Evolutionary conservation across 2,888 invertebrate species (phyloP).

Genomic region (Sycophila texana): DNA sequence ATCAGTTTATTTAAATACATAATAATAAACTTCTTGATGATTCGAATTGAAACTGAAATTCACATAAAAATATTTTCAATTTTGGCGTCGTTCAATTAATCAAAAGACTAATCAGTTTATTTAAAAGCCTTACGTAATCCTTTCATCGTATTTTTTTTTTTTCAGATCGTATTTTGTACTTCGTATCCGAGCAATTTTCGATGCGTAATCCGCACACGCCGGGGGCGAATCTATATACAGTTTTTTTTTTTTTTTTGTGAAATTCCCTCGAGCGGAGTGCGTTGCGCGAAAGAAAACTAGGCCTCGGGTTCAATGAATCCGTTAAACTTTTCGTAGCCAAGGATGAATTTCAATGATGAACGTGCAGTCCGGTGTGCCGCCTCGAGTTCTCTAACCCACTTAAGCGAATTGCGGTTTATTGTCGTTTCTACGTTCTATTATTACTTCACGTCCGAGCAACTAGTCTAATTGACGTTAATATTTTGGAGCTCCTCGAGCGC

Average conservation of each 20-base stretch:
- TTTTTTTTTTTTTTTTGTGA: neutral
- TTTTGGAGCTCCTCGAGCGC: too few relatives aligned
- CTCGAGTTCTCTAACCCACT: conserved; percentile 10
- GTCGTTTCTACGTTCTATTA: conserved; percentile 13
- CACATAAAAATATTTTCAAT: too few relatives aligned
- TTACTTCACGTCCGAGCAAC: neutral
- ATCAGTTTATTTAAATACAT: too few relatives aligned
- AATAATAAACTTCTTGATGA: too few relatives aligned
- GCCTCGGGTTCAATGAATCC: conserved; percentile 32
- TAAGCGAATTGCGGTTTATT: conserved; percentile 23
- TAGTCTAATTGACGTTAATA: too few relatives aligned
- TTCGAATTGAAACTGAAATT: too few relatives aligned
- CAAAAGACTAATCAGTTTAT: too few relatives aligned
- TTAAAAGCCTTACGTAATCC: neutral
- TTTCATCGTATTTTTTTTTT: neutral
- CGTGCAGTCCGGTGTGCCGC: conserved; percentile 5
- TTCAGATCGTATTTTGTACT: neutral
- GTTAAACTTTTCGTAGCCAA: conserved; percentile 33
- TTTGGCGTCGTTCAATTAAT: too few relatives aligned
- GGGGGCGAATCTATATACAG: neutral
- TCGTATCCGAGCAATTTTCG: too few relatives aligned
- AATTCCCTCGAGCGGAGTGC: neutral
- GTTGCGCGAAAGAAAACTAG: conserved; percentile 19
- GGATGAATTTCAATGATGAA: conserved; percentile 37
- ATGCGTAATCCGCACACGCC: too few relatives aligned